phyloP scores from a whole-genome alignment of 2,888 invertebrate genomes.

The Teinopalpus imperialis region DNA sequence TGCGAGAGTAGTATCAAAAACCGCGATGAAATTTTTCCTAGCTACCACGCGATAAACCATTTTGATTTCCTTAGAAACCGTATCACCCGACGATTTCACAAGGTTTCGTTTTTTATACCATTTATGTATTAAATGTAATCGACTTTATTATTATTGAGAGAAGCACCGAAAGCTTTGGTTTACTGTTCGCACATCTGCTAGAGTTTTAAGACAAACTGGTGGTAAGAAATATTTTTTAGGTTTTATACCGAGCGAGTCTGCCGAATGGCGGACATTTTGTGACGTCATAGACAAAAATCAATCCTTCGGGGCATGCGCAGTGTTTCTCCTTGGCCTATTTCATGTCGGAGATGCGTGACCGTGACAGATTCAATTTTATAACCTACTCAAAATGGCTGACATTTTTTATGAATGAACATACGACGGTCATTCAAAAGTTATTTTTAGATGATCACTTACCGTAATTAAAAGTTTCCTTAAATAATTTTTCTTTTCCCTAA shows the following conservation, averaged over 20 bases:
- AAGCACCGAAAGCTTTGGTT: constrained; percentile 26
- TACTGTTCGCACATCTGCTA: constrained; percentile 42
- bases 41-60: constrained; percentile 47
- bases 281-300: constrained; percentile 73
- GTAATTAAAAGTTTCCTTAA: too few relatives aligned
- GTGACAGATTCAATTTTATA: constrained; percentile 54
- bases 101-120: constrained; percentile 37
- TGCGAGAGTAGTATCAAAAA: constrained; percentile 13
- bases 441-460: constrained; percentile 47
- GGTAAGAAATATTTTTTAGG: constrained; percentile 53
- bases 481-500: too few relatives aligned
- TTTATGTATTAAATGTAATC: constrained; percentile 36
- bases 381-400: constrained; percentile 55
- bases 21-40: constrained; percentile 21
- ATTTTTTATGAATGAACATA: constrained; percentile 69
- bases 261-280: constrained; percentile 68
- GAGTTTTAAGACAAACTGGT: constrained; percentile 45
- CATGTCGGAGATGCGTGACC: constrained; percentile 45
- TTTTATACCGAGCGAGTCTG: constrained; percentile 61
- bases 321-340: constrained; percentile 69
- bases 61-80: constrained; percentile 55
- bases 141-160: constrained; percentile 3
- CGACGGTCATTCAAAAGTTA: constrained; percentile 65
- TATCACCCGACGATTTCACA: constrained; percentile 39
- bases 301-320: constrained; percentile 67